Percentiles rank a stretch among this genome's conserved stretches.
phyloP scores from a whole-genome alignment of 1,140 invertebrate genomes.

The Musca vetustissima region DNA sequence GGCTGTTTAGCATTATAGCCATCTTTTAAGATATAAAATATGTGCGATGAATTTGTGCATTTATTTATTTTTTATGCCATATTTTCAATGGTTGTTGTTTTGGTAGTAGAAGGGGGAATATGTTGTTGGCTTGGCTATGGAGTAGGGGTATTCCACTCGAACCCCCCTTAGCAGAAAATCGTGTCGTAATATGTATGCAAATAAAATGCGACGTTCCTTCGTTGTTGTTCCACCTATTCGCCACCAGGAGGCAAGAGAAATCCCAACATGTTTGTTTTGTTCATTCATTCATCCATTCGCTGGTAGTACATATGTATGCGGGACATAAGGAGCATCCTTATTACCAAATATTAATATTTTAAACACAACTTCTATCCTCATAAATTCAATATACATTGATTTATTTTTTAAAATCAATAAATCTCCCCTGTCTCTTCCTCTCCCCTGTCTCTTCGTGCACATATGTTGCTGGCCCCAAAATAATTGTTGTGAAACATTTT shows the following conservation, averaged over 20 bases:
- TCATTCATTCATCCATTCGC: background rate
- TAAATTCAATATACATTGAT: too few species aligned
- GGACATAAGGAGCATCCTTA: too few species aligned
- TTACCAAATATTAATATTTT: too few species aligned
- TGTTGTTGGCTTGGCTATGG: too few species aligned
- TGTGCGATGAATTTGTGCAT: conserved; percentile 1
- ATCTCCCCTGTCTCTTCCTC: too few species aligned
- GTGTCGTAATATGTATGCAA: conserved; percentile 23
- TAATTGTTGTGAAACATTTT: too few species aligned
- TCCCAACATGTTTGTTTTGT: background rate
- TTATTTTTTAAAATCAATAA: too few species aligned
- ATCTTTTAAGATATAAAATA: conserved; percentile 16
- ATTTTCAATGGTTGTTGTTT: background rate
- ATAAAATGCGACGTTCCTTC: conserved; percentile 4
- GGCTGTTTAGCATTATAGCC: conserved; percentile 20
- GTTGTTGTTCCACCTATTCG: background rate
- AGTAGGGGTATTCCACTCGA: background rate
- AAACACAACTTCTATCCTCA: too few species aligned
- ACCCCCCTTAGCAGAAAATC: background rate
- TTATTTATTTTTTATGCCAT: conserved; percentile 21
- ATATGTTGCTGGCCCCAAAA: too few species aligned
- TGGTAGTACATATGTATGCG: too few species aligned
- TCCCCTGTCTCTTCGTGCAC: too few species aligned
- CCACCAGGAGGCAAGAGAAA: background rate
- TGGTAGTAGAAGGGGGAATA: too few species aligned